Evolutionary conservation across 2,888 invertebrate species (phyloP), one percentile per base, ranked within the genome.

Genomic region (Ditylenchus weischeri): DNA sequence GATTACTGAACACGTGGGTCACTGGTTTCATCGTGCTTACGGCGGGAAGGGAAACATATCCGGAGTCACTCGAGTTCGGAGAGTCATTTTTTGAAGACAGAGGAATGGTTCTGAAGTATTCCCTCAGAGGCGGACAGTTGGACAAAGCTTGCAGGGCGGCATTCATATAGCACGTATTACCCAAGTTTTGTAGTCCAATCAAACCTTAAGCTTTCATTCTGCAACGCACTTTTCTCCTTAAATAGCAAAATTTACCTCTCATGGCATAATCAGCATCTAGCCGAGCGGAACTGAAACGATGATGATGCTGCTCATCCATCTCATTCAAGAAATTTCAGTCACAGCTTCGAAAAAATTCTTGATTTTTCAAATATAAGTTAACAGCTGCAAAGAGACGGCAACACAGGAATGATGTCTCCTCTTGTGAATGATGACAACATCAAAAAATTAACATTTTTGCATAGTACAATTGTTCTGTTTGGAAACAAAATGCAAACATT

Each of bases 111-210:
- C 71, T 57, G 60, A 79, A 76, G 66, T 69, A 80, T 19, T 76
- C 73, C 10, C 72, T 61, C 38, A 80, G 73, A 10, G 78, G 79
- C 11, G 76, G 68, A 59, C 79, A 78, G 57, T 78, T 77, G 13
- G 71, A 73, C 8, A 80, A 72, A 0, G 77, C 72, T 63, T 80
- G 80, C n/a, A 79, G 48, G 13, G 77, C 77, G 0, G 80, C 75
- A 64, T 80, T 80, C 70, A 78, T 72, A 65, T 80, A 80, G 65
- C 54, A 54, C 10, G 54, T 54, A 54, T 54, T 54, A 11, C 54
- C 54, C n/a, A 54, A 54, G 29, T 54, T 54, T 54, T 13, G 11
- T 29, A 54, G 54, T 7, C 54, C 54, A 29, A 29, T 54, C 54
- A 54, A 54, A 21, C 54, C 51, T 54, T 21, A 54, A 54, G n/a